Evolutionary conservation across 2,797 vertebrate genomes (phyloP).

Genomic region (Acanthurus leucopareius): DNA sequence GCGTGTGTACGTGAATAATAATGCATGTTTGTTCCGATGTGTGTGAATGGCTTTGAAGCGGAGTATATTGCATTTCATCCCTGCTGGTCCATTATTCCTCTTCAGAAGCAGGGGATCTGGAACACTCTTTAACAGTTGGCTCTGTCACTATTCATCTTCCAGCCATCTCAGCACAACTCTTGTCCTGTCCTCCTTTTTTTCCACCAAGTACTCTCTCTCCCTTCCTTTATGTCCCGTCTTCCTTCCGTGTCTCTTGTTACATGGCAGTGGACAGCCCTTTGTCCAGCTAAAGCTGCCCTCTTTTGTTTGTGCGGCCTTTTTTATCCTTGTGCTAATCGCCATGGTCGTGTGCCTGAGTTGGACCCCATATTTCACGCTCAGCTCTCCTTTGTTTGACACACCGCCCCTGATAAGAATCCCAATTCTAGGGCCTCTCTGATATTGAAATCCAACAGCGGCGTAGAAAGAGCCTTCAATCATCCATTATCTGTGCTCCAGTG

Average conservation of each 20-base stretch:
- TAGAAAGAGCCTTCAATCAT: constrained; percentile 88
- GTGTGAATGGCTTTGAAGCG: constrained; percentile 67
- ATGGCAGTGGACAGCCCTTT: constrained; percentile 81
- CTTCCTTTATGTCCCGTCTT: constrained; percentile 73
- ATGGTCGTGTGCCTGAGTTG: constrained; percentile 86
- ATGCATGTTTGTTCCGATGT: constrained; percentile 69
- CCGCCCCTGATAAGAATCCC: constrained; percentile 88
- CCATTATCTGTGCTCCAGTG: constrained; percentile 87
- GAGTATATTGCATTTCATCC: constrained; percentile 72
- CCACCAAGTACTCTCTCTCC: constrained; percentile 64
- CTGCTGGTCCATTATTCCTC: constrained; percentile 74
- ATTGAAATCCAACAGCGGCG: constrained; percentile 87
- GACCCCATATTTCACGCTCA: constrained; percentile 87
- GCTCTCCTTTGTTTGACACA: constrained; percentile 86
- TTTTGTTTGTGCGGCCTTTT: constrained; percentile 83
- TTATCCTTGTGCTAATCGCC: constrained; percentile 86
- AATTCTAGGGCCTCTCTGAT: constrained; percentile 88
- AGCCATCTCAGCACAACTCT: constrained; percentile 72
- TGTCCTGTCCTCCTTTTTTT: constrained; percentile 70
- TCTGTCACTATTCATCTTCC: constrained; percentile 69
- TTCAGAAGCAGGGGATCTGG: constrained; percentile 68
- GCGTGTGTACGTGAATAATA: constrained; percentile 47
- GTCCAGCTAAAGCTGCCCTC: constrained; percentile 81
- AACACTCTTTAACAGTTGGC: constrained; percentile 70
- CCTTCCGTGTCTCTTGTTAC: constrained; percentile 79